Percentiles rank a stretch among this genome's conserved stretches.
Conservation (phyloP, 2,888 invertebrate genomes). For the Drosophila kambysellisi region DNA sequence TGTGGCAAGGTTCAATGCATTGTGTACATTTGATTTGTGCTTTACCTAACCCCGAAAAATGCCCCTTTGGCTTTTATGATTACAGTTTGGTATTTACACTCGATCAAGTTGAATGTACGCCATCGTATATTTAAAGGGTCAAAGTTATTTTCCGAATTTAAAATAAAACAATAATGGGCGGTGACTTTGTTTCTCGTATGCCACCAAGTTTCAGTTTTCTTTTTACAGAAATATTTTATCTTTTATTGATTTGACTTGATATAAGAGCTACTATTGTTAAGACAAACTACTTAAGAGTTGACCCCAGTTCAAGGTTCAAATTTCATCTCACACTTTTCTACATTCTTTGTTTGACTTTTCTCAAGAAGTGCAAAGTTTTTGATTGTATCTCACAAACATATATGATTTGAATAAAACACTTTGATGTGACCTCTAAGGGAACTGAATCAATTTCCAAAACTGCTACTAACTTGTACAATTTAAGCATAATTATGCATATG, state of each 20-base stretch:
- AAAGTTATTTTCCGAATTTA: conserved; percentile 29
- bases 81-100: conserved; percentile 33
- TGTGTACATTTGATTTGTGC: conserved; percentile 57
- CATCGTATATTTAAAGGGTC: conserved; percentile 53
- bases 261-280: conserved; percentile 9
- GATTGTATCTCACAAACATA: conserved; percentile 11
- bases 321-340: conserved; percentile 20
- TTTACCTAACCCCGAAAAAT: neutral
- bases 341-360: conserved; percentile 39
- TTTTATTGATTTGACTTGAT: conserved; percentile 1
- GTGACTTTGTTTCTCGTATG: conserved; percentile 11
- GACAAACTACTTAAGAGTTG: conserved; percentile 33
- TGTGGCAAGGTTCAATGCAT: conserved; percentile 65
- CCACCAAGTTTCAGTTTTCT: conserved; percentile 19
- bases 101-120: conserved; percentile 31
- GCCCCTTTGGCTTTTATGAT: conserved; percentile 23
- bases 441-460: conserved; percentile 16
- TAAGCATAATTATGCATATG: conserved; percentile 20
- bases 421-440: conserved; percentile 14
- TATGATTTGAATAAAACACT: neutral
- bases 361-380: conserved; percentile 7
- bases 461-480: conserved; percentile 13
- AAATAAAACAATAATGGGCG: conserved; percentile 26
- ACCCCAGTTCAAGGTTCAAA: conserved; percentile 36
- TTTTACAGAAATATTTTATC: conserved; percentile 4